phyloP scores from a whole-genome alignment of 1,140 invertebrate genomes.

The Plectrocnemia conspersa region DNA sequence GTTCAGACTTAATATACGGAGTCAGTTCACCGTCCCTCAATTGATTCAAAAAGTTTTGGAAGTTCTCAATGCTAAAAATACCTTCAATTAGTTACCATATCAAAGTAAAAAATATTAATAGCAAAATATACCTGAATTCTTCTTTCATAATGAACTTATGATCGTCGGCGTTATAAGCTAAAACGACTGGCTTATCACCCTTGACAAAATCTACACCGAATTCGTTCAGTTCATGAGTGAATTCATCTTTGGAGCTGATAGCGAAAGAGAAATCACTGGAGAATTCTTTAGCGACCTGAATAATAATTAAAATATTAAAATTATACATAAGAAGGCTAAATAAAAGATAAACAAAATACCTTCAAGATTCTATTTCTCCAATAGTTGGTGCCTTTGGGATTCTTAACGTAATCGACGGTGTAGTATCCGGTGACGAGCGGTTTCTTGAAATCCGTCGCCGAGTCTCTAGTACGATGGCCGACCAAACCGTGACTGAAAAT shows the following conservation, averaged over 20 bases:
- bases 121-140: slow-evolving; percentile 72
- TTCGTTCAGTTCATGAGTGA: slow-evolving; percentile 90
- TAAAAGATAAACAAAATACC: slow-evolving; percentile 39
- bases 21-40: slow-evolving; percentile 79
- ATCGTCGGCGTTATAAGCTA: slow-evolving; percentile 74
- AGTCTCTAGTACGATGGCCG: slow-evolving; percentile 82
- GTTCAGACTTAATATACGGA: slow-evolving; percentile 93
- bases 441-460: slow-evolving; percentile 78
- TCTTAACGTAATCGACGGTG: slow-evolving; percentile 93
- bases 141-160: slow-evolving; percentile 88
- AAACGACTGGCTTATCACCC: slow-evolving; percentile 84
- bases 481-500: slow-evolving; percentile 82
- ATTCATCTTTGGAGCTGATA: slow-evolving; percentile 86
- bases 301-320: too few relatives aligned
- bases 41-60: slow-evolving; percentile 86
- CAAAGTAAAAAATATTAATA: not conserved
- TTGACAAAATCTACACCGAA: slow-evolving; percentile 85
- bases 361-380: slow-evolving; percentile 97
- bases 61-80: slow-evolving; percentile 70
- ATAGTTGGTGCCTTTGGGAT: slow-evolving; percentile 98
- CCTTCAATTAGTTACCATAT: not conserved
- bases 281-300: slow-evolving; percentile 81
- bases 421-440: slow-evolving; percentile 92
- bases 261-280: slow-evolving; percentile 78
- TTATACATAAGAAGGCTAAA: too few relatives aligned